phyloP scores from a whole-genome alignment of 2,113 vertebrate species.

The Paramisgurnus dabryanus region DNA sequence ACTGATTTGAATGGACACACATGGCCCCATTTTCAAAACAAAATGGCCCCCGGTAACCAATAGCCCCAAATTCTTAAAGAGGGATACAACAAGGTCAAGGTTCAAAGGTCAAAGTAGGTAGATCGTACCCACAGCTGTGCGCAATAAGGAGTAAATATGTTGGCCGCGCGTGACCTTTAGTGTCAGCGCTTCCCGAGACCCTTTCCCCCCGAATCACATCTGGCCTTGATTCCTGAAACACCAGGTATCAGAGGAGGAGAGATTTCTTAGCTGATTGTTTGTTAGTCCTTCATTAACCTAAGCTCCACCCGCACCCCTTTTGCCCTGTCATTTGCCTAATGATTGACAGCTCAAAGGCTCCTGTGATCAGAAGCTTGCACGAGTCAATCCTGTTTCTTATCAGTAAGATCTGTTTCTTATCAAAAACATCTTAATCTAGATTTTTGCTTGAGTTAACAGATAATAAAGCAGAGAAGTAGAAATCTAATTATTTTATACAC shows the following conservation, averaged over 20 bases:
- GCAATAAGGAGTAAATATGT: slow-evolving; percentile 68
- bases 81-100: slow-evolving; percentile 63
- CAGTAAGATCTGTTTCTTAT: background rate
- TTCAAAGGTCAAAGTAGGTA: slow-evolving; percentile 67
- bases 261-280: slow-evolving; percentile 71
- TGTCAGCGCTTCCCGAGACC: slow-evolving; percentile 63
- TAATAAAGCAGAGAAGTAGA: too few relatives aligned
- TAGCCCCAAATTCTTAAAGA: slow-evolving; percentile 66
- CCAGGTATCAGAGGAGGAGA: slow-evolving; percentile 68
- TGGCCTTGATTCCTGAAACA: slow-evolving; percentile 71
- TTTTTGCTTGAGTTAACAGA: too few relatives aligned
- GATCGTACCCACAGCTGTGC: slow-evolving; percentile 72
- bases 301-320: slow-evolving; percentile 53
- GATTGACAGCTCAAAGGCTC: slow-evolving; percentile 69
- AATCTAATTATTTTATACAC: too few relatives aligned
- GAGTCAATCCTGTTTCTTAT: background rate
- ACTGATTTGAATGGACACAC: background rate
- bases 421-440: too few relatives aligned
- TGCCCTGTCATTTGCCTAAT: slow-evolving; percentile 64
- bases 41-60: slow-evolving; percentile 64
- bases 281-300: slow-evolving; percentile 76
- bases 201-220: slow-evolving; percentile 75
- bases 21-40: background rate
- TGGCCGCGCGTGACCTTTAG: slow-evolving; percentile 63
- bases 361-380: background rate